phyloP scores from a whole-genome alignment of 2,888 invertebrate species.

The Macaria notata region DNA sequence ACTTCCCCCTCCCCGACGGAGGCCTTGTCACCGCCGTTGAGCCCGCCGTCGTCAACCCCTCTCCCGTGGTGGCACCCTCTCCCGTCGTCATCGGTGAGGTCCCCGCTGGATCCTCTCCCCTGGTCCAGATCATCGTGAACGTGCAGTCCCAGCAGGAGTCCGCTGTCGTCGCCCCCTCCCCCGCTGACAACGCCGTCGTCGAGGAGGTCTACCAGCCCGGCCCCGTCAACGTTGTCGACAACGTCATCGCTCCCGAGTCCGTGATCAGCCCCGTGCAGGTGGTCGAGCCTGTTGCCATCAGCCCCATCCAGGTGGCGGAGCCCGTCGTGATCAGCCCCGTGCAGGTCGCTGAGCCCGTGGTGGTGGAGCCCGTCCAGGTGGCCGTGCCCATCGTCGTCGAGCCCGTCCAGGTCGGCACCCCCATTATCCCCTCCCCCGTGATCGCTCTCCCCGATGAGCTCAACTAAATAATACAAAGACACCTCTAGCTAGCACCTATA shows the following conservation, averaged over 20 bases:
- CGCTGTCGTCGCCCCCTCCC: slow-evolving; percentile 27
- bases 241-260: slow-evolving; percentile 24
- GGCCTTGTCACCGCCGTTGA: slow-evolving; percentile 16
- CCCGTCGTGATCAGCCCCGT: slow-evolving; percentile 27
- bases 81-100: slow-evolving; percentile 23
- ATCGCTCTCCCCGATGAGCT: slow-evolving; percentile 48
- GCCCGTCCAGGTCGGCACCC: slow-evolving; percentile 40
- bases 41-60: slow-evolving; percentile 38
- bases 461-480: slow-evolving; percentile 37
- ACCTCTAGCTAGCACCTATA: slow-evolving; percentile 2
- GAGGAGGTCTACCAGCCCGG: slow-evolving; percentile 36
- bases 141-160: slow-evolving; percentile 31
- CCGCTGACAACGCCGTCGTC: slow-evolving; percentile 47
- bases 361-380: slow-evolving; percentile 21
- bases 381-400: slow-evolving; percentile 25
- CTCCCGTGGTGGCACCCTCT: slow-evolving; percentile 34
- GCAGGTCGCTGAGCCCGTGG: slow-evolving; percentile 19
- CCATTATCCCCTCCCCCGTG: slow-evolving; percentile 45
- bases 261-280: slow-evolving; percentile 28
- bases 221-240: slow-evolving; percentile 27
- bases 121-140: slow-evolving; percentile 44
- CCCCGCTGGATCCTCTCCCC: slow-evolving; percentile 18
- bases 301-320: slow-evolving; percentile 20
- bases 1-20: no score
- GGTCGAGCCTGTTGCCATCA: slow-evolving; percentile 30